Evolutionary conservation across 2,797 vertebrate genomes (phyloP).

Genomic region (Periparus ater): DNA sequence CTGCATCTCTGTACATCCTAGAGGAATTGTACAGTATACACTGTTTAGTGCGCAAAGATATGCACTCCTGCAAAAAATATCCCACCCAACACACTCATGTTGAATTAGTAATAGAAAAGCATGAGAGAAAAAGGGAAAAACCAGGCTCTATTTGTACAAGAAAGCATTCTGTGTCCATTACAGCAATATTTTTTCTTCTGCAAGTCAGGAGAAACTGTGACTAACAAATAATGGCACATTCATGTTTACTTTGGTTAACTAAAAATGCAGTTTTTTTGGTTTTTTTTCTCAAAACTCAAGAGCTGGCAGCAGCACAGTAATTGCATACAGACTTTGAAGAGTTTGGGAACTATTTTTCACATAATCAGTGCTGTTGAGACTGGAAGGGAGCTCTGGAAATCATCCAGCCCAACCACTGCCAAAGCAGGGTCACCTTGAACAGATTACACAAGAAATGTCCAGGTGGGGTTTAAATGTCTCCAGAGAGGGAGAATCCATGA

Average conservation of each 20-base stretch:
- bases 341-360: neutral
- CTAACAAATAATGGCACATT: neutral
- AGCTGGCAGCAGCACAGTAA: neutral
- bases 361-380: neutral
- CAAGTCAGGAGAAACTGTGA: neutral
- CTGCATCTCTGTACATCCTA: neutral
- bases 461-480: neutral
- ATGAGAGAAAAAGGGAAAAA: neutral
- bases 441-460: neutral
- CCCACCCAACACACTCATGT: neutral
- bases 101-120: neutral
- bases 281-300: neutral
- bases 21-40: neutral
- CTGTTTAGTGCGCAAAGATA: neutral
- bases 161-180: neutral
- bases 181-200: neutral
- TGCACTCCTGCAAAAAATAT: neutral
- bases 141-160: neutral
- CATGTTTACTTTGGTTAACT: neutral
- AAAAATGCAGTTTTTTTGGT: neutral
- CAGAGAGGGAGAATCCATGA: neutral
- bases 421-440: neutral
- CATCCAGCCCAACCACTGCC: neutral
- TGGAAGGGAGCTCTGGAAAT: neutral
- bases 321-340: neutral